These are phyloP conservation scores for Agrotis puta DNA, from an alignment of 2,888 invertebrate species.

Conservation along the genomic window DNA sequence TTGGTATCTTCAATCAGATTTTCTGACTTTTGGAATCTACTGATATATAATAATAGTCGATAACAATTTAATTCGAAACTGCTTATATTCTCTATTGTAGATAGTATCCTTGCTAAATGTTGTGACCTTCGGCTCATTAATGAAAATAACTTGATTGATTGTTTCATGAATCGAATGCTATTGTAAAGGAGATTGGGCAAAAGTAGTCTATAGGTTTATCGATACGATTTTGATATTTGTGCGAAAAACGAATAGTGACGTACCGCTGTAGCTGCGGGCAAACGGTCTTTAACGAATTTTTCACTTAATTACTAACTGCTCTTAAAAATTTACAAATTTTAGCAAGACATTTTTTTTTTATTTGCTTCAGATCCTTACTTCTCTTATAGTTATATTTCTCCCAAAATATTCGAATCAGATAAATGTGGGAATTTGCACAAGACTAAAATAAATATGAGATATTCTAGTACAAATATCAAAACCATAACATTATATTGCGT, in stretches of 20 bases:
- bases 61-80: slow-evolving; percentile 25
- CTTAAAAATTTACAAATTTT: background rate
- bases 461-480: background rate
- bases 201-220: background rate
- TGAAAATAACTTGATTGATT: slow-evolving; percentile 31
- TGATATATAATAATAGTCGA: slow-evolving; percentile 31
- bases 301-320: background rate
- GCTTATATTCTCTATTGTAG: slow-evolving; percentile 35
- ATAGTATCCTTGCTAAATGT: slow-evolving; percentile 38
- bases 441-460: background rate
- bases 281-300: background rate
- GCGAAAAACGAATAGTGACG: background rate
- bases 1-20: slow-evolving; percentile 39
- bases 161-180: slow-evolving; percentile 36
- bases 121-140: slow-evolving; percentile 34
- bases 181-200: slow-evolving; percentile 41
- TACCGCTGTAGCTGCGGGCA: background rate
- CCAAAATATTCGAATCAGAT: background rate
- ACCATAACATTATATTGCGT: background rate
- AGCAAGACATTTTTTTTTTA: too few species aligned
- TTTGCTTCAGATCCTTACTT: too few species aligned
- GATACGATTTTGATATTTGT: background rate
- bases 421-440: background rate
- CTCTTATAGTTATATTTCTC: too few species aligned
- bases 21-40: slow-evolving; percentile 56